Evolutionary conservation across 2,797 vertebrate genomes (phyloP), one percentile per base, ranked within the genome.

Genomic region (Crossoptilon crossoptilon): DNA sequence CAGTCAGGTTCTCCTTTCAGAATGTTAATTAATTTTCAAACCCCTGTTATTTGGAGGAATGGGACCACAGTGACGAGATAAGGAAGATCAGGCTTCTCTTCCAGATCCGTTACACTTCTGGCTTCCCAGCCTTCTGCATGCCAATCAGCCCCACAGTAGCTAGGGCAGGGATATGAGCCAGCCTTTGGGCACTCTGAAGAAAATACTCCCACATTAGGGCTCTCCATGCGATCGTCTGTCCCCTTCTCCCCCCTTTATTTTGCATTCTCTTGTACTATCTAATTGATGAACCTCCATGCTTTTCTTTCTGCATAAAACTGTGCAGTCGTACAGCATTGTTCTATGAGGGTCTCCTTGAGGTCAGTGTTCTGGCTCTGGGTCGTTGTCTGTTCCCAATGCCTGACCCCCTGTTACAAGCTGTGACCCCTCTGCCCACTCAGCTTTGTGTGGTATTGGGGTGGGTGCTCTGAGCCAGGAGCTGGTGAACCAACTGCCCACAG

Each of bases 1-100:
- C 0, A 11, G 70, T 89, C 76, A 92, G 74, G 23, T 72, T 84
- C 81, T 75, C 31, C 68, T 78, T 86, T 78, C 77, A 64, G 95
- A 90, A 93, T 93, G 56, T 84, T 96, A 96, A 91, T 94, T 92
- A 92, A 94, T 91, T 87, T 92, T 87, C 39, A 26, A 72, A 73
- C 72, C 55, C 91, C 58, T 77, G 46, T 93, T 92, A n/a, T 78
- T 85, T 88, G 53, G 89, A 86, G 48, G 24, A 88, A 55, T 64
- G 53, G 66, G 82, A 91, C 84, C 67, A 63, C 41, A 1, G 9
- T 83, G 46, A 73, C 51, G 63, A 88, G 83, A 90, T 84, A 90
- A 86, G 82, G 46, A 84, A 55, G 53, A 60, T 63, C 31, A 58
- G 80, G n/a, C 41, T 93, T 86, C 60, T 69, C 64, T 90, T 89